phyloP scores from a whole-genome alignment of 2,888 invertebrate genomes.

The Cyclophora punctaria region DNA sequence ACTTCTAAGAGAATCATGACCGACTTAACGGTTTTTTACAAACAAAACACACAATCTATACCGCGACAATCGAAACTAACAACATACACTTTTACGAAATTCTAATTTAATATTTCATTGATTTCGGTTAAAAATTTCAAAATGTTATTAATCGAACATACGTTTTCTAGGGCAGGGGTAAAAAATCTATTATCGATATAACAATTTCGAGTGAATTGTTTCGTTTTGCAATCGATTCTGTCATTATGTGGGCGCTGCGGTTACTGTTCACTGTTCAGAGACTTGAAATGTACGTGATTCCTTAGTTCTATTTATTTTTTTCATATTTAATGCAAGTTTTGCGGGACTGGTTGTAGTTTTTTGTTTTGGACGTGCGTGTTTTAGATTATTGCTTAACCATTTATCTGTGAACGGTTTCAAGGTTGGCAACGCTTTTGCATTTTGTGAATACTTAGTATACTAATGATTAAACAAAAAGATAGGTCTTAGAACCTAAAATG shows the following conservation, averaged over 20 bases:
- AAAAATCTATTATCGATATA: conserved; percentile 57
- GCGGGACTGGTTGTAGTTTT: conserved; percentile 58
- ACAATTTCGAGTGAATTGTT: conserved; percentile 63
- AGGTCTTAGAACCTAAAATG: too few species aligned
- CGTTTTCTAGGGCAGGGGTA: conserved; percentile 43
- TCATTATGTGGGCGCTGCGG: conserved; percentile 67
- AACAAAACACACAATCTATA: conserved; percentile 41
- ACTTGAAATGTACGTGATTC: conserved; percentile 60
- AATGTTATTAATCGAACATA: conserved; percentile 59
- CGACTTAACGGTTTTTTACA: conserved; percentile 54
- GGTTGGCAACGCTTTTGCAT: too few species aligned
- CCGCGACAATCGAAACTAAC: conserved; percentile 39
- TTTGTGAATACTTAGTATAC: too few species aligned
- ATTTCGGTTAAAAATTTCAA: conserved; percentile 62
- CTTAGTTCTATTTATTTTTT: conserved; percentile 47
- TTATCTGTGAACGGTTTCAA: too few species aligned
- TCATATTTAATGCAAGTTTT: conserved; percentile 38
- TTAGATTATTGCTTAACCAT: conserved; percentile 16
- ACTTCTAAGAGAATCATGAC: conserved; percentile 22
- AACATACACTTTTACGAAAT: conserved; percentile 51
- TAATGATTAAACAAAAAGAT: too few species aligned
- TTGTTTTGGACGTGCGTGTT: conserved; percentile 42
- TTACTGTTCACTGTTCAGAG: conserved; percentile 47
- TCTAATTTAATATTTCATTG: conserved; percentile 61
- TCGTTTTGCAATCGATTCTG: conserved; percentile 65